Evolutionary conservation across 2,888 invertebrate species (phyloP).

Genomic region (Hirtodrosophila confusa): DNA sequence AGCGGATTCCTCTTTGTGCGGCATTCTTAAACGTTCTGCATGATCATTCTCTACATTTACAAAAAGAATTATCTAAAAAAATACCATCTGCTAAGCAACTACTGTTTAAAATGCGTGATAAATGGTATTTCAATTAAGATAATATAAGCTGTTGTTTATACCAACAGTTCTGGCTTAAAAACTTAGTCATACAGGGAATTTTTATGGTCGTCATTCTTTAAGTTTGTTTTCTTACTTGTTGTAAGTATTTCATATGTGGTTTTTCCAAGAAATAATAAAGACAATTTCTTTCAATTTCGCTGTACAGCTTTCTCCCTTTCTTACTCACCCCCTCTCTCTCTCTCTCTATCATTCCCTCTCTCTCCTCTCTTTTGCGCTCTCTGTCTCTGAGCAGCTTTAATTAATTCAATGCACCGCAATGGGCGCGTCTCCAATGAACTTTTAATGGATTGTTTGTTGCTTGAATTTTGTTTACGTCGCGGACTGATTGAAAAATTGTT

Average conservation of each 20-base stretch:
- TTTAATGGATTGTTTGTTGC: conserved; percentile 68
- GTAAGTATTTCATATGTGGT: conserved; percentile 40
- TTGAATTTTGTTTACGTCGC: conserved; percentile 64
- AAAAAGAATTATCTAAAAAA: too few species aligned
- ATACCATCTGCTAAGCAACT: too few species aligned
- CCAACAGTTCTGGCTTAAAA: too few species aligned
- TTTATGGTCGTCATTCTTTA: neutral
- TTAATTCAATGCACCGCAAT: conserved; percentile 71
- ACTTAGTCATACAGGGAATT: conserved; percentile 25
- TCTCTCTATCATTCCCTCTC: neutral
- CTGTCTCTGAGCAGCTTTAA: conserved; percentile 50
- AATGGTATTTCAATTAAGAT: too few species aligned
- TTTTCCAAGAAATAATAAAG: conserved; percentile 56
- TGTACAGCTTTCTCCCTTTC: conserved; percentile 49
- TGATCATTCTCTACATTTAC: too few species aligned
- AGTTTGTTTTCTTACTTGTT: conserved; percentile 16
- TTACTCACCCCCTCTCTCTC: conserved; percentile 6
- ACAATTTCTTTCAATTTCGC: conserved; percentile 55
- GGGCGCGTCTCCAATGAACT: conserved; percentile 66
- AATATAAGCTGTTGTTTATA: too few species aligned
- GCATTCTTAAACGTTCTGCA: too few species aligned
- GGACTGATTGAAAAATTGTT: conserved; percentile 65
- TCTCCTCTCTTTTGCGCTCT: conserved; percentile 1
- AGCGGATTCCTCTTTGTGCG: too few species aligned
- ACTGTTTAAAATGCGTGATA: too few species aligned